phyloP scores from a whole-genome alignment of 2,797 vertebrate genomes.

The Hoplostethus mediterraneus region DNA sequence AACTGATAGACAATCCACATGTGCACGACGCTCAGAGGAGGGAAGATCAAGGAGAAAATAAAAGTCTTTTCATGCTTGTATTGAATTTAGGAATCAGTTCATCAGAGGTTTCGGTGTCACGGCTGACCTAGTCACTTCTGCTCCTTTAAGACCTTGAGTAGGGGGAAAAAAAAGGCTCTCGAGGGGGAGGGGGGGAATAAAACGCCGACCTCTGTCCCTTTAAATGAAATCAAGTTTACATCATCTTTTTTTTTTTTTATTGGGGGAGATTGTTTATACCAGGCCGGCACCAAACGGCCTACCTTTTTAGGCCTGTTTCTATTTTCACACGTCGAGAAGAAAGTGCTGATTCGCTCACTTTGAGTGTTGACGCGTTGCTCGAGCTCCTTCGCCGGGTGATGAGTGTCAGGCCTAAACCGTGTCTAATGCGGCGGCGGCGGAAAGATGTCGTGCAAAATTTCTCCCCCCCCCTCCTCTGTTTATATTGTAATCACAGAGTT shows the following conservation, averaged over 20 bases:
- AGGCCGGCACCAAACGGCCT: slow-evolving; percentile 3
- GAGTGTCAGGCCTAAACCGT: neutral
- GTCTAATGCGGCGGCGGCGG: slow-evolving; percentile 42
- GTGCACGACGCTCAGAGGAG: slow-evolving; percentile 40
- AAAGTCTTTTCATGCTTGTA: slow-evolving; percentile 46
- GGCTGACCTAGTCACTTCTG: slow-evolving; percentile 46
- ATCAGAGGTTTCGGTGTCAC: slow-evolving; percentile 38
- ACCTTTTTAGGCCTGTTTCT: slow-evolving; percentile 13
- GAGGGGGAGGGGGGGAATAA: slow-evolving; percentile 37
- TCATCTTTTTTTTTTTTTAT: slow-evolving; percentile 34
- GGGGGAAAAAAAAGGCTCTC: slow-evolving; percentile 36
- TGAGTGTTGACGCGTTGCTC: neutral
- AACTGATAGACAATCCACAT: slow-evolving; percentile 56
- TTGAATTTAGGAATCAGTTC: slow-evolving; percentile 43
- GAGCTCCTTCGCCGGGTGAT: neutral
- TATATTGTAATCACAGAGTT: slow-evolving; percentile 37
- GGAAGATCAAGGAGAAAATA: slow-evolving; percentile 46
- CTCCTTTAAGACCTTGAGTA: slow-evolving; percentile 51
- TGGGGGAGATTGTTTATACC: slow-evolving; percentile 22
- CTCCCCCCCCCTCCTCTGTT: slow-evolving; percentile 48
- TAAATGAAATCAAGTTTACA: slow-evolving; percentile 35
- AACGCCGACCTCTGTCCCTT: slow-evolving; percentile 40
- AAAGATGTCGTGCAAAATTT: slow-evolving; percentile 27
- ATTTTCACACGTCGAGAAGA: slow-evolving; percentile 15
- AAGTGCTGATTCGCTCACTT: slow-evolving; percentile 17